Evolutionary conservation across 2,113 vertebrate species (phyloP).

Genomic region (Nesoenas mayeri): DNA sequence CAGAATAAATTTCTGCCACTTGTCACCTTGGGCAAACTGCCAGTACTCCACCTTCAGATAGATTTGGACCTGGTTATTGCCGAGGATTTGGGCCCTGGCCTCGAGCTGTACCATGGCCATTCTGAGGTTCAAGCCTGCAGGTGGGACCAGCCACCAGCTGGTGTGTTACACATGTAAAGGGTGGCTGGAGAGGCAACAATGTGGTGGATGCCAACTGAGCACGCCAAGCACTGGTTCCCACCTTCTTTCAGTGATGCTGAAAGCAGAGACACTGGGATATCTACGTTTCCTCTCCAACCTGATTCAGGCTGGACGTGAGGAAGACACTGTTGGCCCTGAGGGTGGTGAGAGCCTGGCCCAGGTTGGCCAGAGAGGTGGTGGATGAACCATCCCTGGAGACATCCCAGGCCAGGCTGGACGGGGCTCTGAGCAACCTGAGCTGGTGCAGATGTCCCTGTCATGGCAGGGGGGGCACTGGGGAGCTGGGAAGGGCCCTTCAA

Average conservation of each 20-base stretch:
- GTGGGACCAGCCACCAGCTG: neutral
- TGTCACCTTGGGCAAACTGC: neutral
- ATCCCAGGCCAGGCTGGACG: no score
- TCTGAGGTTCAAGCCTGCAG: neutral
- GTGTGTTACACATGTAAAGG: fast-evolving
- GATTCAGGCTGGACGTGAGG: no score
- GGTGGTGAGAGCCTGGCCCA: no score
- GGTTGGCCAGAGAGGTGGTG: no score
- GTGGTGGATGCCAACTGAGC: fast-evolving
- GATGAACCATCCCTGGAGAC: no score
- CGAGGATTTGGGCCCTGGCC: neutral
- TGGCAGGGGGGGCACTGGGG: no score
- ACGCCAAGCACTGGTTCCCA: neutral
- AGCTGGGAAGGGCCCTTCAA: no score
- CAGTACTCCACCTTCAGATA: neutral
- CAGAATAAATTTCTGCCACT: neutral
- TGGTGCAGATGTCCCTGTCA: no score
- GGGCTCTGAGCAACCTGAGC: no score
- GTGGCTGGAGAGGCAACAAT: fast-evolving
- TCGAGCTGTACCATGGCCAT: neutral
- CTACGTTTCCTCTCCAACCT: neutral
- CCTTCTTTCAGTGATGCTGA: neutral
- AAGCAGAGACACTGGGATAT: neutral
- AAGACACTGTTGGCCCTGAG: no score
- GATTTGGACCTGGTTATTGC: neutral